Percentiles rank a stretch among this genome's conserved stretches.
Conservation (phyloP, 2,113 vertebrate genomes). For the Platichthys stellatus region DNA sequence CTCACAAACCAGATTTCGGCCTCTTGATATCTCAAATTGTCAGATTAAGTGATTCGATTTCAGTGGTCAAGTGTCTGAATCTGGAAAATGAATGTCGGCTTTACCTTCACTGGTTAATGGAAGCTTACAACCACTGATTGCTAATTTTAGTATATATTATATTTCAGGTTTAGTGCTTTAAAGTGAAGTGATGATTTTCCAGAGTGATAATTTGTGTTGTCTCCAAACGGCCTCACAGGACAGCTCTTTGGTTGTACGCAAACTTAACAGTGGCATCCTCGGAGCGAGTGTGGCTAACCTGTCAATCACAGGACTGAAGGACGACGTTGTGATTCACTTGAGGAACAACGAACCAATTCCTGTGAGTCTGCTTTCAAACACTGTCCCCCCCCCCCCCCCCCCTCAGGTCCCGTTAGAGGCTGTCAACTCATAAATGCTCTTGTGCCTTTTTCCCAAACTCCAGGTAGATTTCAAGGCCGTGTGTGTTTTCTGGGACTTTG, state of each 20-base stretch:
- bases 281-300: slow-evolving; percentile 91
- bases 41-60: too few species aligned
- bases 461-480: slow-evolving; percentile 81
- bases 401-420: neutral
- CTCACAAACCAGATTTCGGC: too few species aligned
- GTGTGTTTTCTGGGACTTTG: slow-evolving; percentile 93
- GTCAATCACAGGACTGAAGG: slow-evolving; percentile 83
- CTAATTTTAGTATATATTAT: too few species aligned
- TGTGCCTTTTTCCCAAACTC: slow-evolving; percentile 41
- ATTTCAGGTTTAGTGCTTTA: neutral
- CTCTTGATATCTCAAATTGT: too few species aligned
- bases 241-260: slow-evolving; percentile 58
- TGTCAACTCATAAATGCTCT: neutral
- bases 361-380: slow-evolving; percentile 48
- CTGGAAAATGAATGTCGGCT: too few species aligned
- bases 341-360: slow-evolving; percentile 77
- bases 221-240: slow-evolving; percentile 81
- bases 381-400: neutral
- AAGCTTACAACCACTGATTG: too few species aligned
- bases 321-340: slow-evolving; percentile 84
- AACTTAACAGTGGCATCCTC: slow-evolving; percentile 90
- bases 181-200: neutral
- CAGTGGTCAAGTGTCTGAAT: too few species aligned
- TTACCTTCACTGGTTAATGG: too few species aligned
- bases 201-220: slow-evolving; percentile 3